Conservation (phyloP, 2,888 invertebrate genomes). For the Prosopocoilus inquinatus region DNA sequence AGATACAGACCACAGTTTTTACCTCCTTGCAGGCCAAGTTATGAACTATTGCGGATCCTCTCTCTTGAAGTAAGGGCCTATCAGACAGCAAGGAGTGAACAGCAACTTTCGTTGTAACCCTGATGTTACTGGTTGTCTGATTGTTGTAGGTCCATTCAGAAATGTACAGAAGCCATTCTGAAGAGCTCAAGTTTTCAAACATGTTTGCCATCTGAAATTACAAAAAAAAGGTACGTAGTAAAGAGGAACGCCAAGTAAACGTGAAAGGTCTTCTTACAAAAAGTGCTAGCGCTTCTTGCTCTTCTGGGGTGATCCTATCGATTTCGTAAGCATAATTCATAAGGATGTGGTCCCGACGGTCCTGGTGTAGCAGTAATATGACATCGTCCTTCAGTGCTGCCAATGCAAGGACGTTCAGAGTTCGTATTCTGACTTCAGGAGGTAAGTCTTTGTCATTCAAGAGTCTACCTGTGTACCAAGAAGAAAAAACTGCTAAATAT, state of each 20-base stretch:
- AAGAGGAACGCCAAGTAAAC: not conserved
- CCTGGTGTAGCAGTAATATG: slow-evolving; percentile 85
- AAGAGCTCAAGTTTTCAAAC: slow-evolving; percentile 84
- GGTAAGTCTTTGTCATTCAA: slow-evolving; percentile 61
- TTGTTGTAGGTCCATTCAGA: slow-evolving; percentile 84
- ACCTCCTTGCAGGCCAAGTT: slow-evolving; percentile 95
- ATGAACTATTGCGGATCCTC: slow-evolving; percentile 83
- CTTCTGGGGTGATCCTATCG: slow-evolving; percentile 69
- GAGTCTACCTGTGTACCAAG: slow-evolving; percentile 59
- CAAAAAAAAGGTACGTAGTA: slow-evolving; percentile 9
- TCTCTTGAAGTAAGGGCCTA: slow-evolving; percentile 68
- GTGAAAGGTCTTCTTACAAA: slow-evolving; percentile 61
- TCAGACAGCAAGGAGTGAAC: slow-evolving; percentile 81
- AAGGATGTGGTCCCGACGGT: slow-evolving; percentile 81
- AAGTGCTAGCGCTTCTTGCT: slow-evolving; percentile 76
- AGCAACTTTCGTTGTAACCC: slow-evolving; percentile 87
- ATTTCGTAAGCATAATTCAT: slow-evolving; percentile 84
- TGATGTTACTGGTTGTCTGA: slow-evolving; percentile 79
- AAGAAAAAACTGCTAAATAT: not conserved
- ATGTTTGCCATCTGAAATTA: slow-evolving; percentile 76
- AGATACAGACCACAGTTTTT: slow-evolving; percentile 93
- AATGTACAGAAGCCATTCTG: slow-evolving; percentile 92
- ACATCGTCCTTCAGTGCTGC: slow-evolving; percentile 87
- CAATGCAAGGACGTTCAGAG: slow-evolving; percentile 70
- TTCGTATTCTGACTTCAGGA: slow-evolving; percentile 61